Percentiles rank a stretch among this genome's conserved stretches.
Conservation (phyloP, 1,140 invertebrate species). For the Teleogryllus occipitalis region DNA sequence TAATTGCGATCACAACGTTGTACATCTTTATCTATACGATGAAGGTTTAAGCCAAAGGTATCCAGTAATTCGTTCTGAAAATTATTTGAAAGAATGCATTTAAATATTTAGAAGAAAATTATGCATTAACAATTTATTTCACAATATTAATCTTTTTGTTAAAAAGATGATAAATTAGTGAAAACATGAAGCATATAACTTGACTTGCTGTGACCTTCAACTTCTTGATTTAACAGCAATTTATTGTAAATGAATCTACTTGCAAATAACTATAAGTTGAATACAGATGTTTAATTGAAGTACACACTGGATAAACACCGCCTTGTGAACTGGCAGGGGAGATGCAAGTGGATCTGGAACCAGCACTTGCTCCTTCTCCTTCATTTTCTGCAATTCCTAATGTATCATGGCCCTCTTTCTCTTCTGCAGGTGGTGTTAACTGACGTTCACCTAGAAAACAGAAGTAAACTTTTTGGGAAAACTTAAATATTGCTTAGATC, state of each 20-base stretch:
- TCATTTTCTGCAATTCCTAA: constrained; percentile 30
- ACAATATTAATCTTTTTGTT: background rate
- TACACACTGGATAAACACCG: constrained; percentile 72
- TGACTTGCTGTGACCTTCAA: background rate
- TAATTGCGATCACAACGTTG: constrained; percentile 90
- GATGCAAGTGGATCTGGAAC: constrained; percentile 52
- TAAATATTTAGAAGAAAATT: background rate
- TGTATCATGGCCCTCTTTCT: constrained; percentile 29
- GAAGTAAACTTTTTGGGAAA: too few relatives aligned
- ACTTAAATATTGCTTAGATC: too few relatives aligned
- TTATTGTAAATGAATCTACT: background rate
- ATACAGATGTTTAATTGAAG: background rate
- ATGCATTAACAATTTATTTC: too few relatives aligned
- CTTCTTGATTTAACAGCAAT: background rate
- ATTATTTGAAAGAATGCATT: background rate
- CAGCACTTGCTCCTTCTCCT: constrained; percentile 33
- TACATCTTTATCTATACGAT: constrained; percentile 94
- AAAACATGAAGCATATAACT: background rate
- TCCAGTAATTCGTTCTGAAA: constrained; percentile 72
- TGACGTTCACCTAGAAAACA: background rate
- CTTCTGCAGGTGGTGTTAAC: constrained; percentile 26
- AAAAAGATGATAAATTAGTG: background rate
- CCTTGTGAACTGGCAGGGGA: constrained; percentile 78
- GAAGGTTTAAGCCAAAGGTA: constrained; percentile 80
- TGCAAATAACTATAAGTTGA: background rate